Percentiles rank a stretch among this genome's conserved stretches.
Evolutionary conservation across 2,113 vertebrate species (phyloP).

Genomic region (Tragelaphus scriptus): DNA sequence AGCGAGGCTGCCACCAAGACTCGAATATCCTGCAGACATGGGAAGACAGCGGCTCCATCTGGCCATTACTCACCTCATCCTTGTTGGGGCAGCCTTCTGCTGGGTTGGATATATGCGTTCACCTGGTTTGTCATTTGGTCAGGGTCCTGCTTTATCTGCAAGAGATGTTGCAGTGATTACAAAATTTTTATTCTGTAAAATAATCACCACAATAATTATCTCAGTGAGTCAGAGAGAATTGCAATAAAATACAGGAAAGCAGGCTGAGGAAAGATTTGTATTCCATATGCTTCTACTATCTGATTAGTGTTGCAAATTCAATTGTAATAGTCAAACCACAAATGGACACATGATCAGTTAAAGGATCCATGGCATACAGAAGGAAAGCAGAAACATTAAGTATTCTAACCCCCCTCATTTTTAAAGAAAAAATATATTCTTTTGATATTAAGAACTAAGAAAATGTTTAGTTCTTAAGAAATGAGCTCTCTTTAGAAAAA

Average conservation of each 20-base stretch:
- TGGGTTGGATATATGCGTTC: not conserved
- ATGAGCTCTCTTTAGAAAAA: not conserved
- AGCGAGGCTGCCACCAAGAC: not conserved
- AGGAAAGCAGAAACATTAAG: not conserved
- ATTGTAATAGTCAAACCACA: not conserved
- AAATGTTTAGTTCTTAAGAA: not conserved
- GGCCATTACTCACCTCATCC: not conserved
- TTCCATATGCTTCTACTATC: not conserved
- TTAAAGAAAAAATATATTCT: not conserved
- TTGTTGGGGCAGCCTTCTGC: not conserved
- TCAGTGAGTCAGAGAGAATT: not conserved
- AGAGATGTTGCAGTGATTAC: not conserved
- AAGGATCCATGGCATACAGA: not conserved
- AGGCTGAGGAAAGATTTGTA: not conserved
- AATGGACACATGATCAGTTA: not conserved
- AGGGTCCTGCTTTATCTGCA: not conserved
- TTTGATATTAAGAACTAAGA: not conserved
- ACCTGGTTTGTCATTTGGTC: not conserved
- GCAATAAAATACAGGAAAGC: not conserved
- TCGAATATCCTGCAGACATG: not conserved
- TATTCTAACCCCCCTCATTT: not conserved
- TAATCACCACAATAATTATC: too few relatives aligned
- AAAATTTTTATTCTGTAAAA: not conserved
- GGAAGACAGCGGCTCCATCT: not conserved
- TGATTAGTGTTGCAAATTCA: not conserved